These are phyloP conservation scores for Cryptomyrus ogoouensis DNA, from an alignment of 2,113 vertebrate genomes.

Conservation along the genomic window DNA sequence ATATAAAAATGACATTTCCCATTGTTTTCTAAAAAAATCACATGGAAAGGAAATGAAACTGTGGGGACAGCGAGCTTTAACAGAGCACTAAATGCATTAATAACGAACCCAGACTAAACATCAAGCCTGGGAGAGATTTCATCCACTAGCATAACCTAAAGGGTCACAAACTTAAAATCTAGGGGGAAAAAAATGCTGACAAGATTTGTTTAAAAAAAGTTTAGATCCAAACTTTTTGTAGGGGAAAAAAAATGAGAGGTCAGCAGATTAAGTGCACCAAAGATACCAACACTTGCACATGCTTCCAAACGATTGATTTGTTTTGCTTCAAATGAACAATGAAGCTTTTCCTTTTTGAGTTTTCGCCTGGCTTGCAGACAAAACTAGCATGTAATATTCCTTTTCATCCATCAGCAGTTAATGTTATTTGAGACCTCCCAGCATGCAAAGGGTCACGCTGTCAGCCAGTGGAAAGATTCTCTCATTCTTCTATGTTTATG, in stretches of 20 bases:
- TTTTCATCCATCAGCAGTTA: neutral
- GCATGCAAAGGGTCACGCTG: neutral
- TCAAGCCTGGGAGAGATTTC: neutral
- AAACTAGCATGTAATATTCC: neutral
- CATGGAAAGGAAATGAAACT: neutral
- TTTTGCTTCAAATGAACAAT: neutral
- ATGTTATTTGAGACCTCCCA: neutral
- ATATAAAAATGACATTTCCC: neutral
- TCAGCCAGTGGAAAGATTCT: slow-evolving; percentile 29
- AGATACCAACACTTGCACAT: neutral
- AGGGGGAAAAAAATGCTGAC: neutral
- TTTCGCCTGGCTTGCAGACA: slow-evolving; percentile 1
- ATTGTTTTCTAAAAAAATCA: neutral
- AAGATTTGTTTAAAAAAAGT: neutral
- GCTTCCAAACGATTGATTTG: neutral
- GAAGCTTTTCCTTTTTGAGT: neutral
- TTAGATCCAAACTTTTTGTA: neutral
- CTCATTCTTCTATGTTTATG: slow-evolving; percentile 48
- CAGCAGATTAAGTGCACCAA: neutral
- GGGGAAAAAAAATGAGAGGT: neutral
- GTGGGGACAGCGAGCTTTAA: neutral
- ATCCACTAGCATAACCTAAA: neutral
- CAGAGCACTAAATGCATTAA: neutral
- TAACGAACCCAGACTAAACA: neutral
- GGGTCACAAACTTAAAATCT: neutral